Evolutionary conservation across 23 tunicate genomes (phyloP), one percentile per base, ranked within the genome.

Genomic region (Phallusia fumigata): DNA sequence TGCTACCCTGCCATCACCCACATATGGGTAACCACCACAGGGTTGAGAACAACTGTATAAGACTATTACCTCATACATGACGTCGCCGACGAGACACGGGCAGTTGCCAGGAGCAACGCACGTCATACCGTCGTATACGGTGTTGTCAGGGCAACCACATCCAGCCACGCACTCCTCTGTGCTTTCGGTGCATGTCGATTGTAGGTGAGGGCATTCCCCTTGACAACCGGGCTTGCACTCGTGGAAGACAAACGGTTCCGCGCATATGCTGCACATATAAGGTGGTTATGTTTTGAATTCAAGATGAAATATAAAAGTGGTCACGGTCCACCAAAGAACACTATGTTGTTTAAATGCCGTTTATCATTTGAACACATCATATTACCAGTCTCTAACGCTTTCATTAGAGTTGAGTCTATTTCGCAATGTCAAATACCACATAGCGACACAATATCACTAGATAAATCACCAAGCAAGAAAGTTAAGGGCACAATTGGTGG

Each of bases 51-150:
- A 3, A 40, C 8, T 40, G 47, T 10, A 40, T 3, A 3, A 40
- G 47, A 40, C 10, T 24, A 16, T 58, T 69, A 93, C 98, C 84
- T 93, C 87, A 82, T 84, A 85, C 28, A 86, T 32, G 15, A 75
- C 65, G 36, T 77, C 93, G 24, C 65, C 83, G 31, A 72, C 84
- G 8, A 53, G n/a, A 77, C 98, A 94, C 26, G 90, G 90, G 75
- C 98, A 94, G 75, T 89, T 73, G 32, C 88, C 93, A 31, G 74
- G 80, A 36, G 88, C 95, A 30, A 94, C 88, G 53, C 98, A 94
- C 24, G 31, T 58, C 33, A 33, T 78, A 32, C 98, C 98, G 47
- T 94, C 98, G 73, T 58, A 89, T 19, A 94, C 53, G 0, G 94
- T 89, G 82, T 81, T 88, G 64, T 50, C 30, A 0, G 98, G 94